Conservation (phyloP, 2,113 vertebrate genomes). For the Triplophysa rosa region DNA sequence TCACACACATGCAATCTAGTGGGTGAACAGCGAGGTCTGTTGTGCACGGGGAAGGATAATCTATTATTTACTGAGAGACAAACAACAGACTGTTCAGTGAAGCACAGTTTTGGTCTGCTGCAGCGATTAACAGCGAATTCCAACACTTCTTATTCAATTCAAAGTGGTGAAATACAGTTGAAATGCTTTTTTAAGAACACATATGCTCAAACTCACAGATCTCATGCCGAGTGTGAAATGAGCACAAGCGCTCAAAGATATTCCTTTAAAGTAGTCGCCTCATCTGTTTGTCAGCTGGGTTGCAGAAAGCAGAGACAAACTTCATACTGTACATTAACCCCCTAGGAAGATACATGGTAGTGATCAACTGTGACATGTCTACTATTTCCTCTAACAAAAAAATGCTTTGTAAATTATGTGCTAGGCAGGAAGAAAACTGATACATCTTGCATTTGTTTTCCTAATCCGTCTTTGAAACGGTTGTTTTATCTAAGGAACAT, state of each 20-base stretch:
- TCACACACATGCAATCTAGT: neutral
- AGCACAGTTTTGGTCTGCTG: neutral
- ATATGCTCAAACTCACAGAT: neutral
- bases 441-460: constrained; percentile 33
- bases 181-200: neutral
- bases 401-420: constrained; percentile 16
- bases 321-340: neutral
- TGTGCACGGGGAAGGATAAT: neutral
- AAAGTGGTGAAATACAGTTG: neutral
- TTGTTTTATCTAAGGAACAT: constrained; percentile 46
- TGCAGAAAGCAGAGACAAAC: constrained; percentile 3
- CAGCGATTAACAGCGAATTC: neutral
- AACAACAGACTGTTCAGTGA: constrained; percentile 2
- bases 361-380: neutral
- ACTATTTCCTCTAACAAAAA: constrained; percentile 8
- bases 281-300: neutral
- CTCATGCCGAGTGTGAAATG: neutral
- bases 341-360: constrained; percentile 10
- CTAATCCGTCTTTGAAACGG: constrained; percentile 34
- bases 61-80: neutral
- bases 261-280: neutral
- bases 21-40: neutral
- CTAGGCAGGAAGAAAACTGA: neutral
- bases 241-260: neutral
- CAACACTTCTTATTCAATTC: neutral